Evolutionary conservation across 2,113 vertebrate genomes (phyloP), one percentile per base, ranked within the genome.

Genomic region (Cepphus grylle): DNA sequence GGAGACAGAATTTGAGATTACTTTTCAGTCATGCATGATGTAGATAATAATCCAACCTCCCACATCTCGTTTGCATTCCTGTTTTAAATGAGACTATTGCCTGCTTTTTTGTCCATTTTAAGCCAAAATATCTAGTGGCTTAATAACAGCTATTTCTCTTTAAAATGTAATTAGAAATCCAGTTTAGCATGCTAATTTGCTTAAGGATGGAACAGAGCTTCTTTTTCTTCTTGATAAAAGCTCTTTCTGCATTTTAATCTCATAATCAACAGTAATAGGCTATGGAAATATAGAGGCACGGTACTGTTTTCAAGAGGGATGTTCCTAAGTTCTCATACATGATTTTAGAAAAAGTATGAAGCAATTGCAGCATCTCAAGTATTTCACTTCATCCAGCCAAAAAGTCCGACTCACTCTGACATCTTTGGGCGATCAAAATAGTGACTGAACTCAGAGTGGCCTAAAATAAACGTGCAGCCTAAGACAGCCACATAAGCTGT

Each of bases 61-160:
- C 25, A 61, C 73, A 63, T 63, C 56, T 76, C 62, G 80, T 77
- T 29, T 85, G 52, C 27, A 49, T 79, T 76, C 47, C 56, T 70
- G 15, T 85, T 84, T 76, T 81, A 84, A 86, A 77, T 80, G 67
- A 92, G 45, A 47, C 56, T 49, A 15, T 73, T 91, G 45, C 77
- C 53, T 80, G 49, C 13, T 26, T 76, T 85, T 88, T 82, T 62
- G n/a, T 85, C 62, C 34, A 11, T 85, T 95, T 91, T 45, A 72
- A 94, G 34, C 30, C 40, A 42, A 71, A 85, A 69, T 79, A 76
- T 53, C 49, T 61, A 49, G 66, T 82, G 47, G 16, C 27, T 88
- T 93, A 95, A 76, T 90, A 93, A 70, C 20, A 81, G 19, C 65
- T 76, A 34, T 82, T 85, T 53, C 79, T 91, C 49, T 89, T 96